Base-by-base conservation (phyloP, 2,797 vertebrate species). In the Fundulus diaphanus region DNA sequence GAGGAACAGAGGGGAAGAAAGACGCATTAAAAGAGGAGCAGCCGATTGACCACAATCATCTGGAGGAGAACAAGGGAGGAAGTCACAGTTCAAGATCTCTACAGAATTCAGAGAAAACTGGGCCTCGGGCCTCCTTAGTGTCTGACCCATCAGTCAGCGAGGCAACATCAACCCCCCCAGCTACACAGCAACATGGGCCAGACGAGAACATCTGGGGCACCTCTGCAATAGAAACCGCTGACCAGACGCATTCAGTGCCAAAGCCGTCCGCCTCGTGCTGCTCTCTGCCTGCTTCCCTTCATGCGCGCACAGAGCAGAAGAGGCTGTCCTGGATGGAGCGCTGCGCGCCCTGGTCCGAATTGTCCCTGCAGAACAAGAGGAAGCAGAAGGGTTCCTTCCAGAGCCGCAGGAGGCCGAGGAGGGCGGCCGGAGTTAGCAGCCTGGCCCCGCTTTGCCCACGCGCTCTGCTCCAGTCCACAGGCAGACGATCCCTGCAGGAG, bases 251-350 rank as follows among this genome's bases (percentile, higher is more conserved):
- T 20, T 31, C 11, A 48, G 52, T 51, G 15, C n/a, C 3, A 0
- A 46, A 35, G 8, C 16, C 31, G 12, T 11, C 22, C 35, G 2
- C 44, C 22, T 31, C 72, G 40, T 33, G n/a, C 7, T 70, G 29
- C 35, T 66, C 71, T 42, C 33, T 42, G 46, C 73, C 77, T 0
- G 15, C 61, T 12, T 81, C 70, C 70, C 83, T 96, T 84, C 82
- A 89, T 11, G 93, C 93, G 68, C 75, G 70, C 79, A 82, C 94
- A 44, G 96, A 98, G 86, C 90, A 93, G 70, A 98, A 94, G 86
- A 95, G 96, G 79, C 80, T 95, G 85, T 81, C 82, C 0, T 99
- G 98, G 98, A 96, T 97, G 92, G 95, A 91, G 61, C 93, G 89
- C 15, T 97, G 94, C 80, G 89, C 90, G 83, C 83, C 96, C 15